phyloP scores from a whole-genome alignment of 1,140 invertebrate species.

The Paraescarpia echinospica region DNA sequence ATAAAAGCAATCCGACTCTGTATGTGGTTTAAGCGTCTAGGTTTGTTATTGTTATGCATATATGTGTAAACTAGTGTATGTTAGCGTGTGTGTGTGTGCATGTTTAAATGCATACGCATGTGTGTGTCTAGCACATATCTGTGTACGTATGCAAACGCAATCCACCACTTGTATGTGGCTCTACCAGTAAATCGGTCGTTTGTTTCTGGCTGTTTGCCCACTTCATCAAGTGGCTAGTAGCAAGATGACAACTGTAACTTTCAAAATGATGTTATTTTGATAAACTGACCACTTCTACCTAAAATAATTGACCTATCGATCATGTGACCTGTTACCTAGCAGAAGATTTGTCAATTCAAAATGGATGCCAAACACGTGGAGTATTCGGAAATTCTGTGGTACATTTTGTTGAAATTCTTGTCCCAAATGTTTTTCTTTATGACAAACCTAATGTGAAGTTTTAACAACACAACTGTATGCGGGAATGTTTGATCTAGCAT shows the following conservation, averaged over 20 bases:
- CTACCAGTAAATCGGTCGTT: not conserved
- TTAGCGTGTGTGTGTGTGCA: not conserved
- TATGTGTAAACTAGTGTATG: not conserved
- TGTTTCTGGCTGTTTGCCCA: not conserved
- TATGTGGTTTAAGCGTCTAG: not conserved
- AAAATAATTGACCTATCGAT: too few species aligned
- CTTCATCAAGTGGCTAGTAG: not conserved
- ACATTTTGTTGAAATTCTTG: too few species aligned
- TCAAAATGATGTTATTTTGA: not conserved
- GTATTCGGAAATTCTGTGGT: too few species aligned
- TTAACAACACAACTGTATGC: too few species aligned
- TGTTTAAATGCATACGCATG: not conserved
- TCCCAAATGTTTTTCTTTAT: too few species aligned
- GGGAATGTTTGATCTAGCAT: too few species aligned
- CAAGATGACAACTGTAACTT: not conserved
- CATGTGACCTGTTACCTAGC: too few species aligned
- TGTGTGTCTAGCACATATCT: not conserved
- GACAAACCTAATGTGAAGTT: too few species aligned
- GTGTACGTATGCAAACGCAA: too few species aligned
- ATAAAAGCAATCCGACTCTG: not conserved
- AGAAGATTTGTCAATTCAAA: too few species aligned
- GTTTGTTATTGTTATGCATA: not conserved
- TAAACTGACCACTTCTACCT: too few species aligned
- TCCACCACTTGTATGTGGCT: not conserved
- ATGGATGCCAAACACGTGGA: too few species aligned